These are phyloP conservation scores for Dendronephthya gigantea DNA, from an alignment of 64 coral and sea anemone genomes.

Conservation along the genomic window DNA sequence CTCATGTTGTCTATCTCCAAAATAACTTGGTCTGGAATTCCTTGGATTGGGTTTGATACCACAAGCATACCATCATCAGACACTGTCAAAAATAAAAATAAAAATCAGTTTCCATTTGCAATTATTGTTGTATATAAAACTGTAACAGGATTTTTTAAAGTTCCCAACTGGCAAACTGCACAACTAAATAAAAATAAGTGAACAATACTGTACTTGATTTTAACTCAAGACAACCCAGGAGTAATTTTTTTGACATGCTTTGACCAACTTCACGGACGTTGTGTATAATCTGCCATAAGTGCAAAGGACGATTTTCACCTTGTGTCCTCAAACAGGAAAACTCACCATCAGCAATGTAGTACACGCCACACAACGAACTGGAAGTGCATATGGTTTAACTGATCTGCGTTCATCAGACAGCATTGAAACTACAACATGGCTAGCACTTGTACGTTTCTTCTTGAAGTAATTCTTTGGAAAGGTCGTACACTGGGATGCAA, in stretches of 20 bases:
- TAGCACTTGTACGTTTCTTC: constrained; percentile 10
- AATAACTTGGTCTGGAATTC: background rate
- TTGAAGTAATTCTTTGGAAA: constrained; percentile 1
- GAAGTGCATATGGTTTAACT: background rate
- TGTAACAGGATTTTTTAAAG: background rate
- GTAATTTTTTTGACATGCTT: background rate
- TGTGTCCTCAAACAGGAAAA: constrained; percentile 17
- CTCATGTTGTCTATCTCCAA: background rate
- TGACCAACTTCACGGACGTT: background rate
- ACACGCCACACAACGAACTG: background rate
- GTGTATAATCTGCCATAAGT: constrained; percentile 38
- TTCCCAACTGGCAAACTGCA: background rate
- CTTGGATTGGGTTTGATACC: background rate
- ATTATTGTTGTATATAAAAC: too few relatives aligned
- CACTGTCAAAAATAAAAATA: constrained; percentile 6
- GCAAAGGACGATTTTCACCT: constrained; percentile 35
- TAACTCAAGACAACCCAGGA: background rate
- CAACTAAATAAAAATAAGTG: background rate
- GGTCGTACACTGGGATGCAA: background rate
- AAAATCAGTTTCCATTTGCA: too few relatives aligned
- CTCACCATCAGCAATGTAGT: constrained; percentile 32
- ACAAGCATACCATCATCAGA: background rate
- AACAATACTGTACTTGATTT: background rate
- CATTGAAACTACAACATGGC: background rate
- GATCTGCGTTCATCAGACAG: background rate